These are phyloP conservation scores for Monopis laevigella DNA, from an alignment of 2,888 invertebrate genomes.

Conservation along the genomic window DNA sequence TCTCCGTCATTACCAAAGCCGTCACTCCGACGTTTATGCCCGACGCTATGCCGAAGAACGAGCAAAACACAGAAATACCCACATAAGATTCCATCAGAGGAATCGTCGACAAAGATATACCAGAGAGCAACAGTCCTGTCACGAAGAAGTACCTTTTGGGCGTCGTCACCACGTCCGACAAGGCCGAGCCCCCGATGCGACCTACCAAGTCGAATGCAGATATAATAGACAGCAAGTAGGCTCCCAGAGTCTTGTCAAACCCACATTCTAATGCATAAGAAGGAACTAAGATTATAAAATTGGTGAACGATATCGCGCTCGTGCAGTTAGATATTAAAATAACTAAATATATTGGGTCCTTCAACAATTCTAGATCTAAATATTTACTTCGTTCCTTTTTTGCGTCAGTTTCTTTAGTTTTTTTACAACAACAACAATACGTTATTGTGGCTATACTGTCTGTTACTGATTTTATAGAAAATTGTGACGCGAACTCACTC, in stretches of 20 bases:
- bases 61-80: constrained; percentile 74
- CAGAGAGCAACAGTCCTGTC: constrained; percentile 80
- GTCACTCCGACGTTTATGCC: constrained; percentile 88
- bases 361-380: constrained; percentile 77
- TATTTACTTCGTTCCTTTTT: constrained; percentile 69
- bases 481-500: constrained; percentile 80
- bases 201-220: constrained; percentile 84
- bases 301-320: constrained; percentile 87
- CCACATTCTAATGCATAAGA: constrained; percentile 76
- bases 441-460: constrained; percentile 60
- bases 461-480: constrained; percentile 75
- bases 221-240: constrained; percentile 80
- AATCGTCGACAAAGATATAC: constrained; percentile 75
- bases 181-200: constrained; percentile 84
- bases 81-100: constrained; percentile 74
- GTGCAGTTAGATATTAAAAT: constrained; percentile 87
- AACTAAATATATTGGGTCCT: constrained; percentile 82
- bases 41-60: constrained; percentile 82
- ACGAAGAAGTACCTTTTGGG: constrained; percentile 87
- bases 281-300: constrained; percentile 84
- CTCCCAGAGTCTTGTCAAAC: constrained; percentile 76
- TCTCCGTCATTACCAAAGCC: constrained; percentile 88
- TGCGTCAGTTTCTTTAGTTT: constrained; percentile 35
- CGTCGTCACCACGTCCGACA: constrained; percentile 79
- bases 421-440: constrained; percentile 45